phyloP scores from a whole-genome alignment of 2,888 invertebrate species.

The Plagodis dolabraria region DNA sequence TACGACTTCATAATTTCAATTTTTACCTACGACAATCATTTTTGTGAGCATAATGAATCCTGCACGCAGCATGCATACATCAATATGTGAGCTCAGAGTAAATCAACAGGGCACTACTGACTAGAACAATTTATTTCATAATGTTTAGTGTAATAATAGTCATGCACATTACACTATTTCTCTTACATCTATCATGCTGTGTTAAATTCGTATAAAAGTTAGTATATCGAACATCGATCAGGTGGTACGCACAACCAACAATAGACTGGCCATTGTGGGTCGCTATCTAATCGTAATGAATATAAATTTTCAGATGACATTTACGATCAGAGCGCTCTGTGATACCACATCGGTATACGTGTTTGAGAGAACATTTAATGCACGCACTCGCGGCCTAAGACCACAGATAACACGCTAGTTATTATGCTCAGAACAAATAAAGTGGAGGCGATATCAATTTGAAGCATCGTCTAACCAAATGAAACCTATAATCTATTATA shows the following conservation, averaged over 20 bases:
- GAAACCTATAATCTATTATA: constrained; percentile 64
- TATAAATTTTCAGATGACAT: constrained; percentile 85
- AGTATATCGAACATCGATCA: constrained; percentile 80
- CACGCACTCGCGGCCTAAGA: constrained; percentile 52
- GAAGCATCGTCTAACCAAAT: constrained; percentile 53
- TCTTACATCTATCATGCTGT: constrained; percentile 37
- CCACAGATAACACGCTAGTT: constrained; percentile 16
- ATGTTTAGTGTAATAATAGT: too few relatives aligned
- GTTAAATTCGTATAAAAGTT: constrained; percentile 44
- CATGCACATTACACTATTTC: too few relatives aligned
- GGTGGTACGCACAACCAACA: constrained; percentile 71
- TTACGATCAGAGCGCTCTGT: constrained; percentile 80
- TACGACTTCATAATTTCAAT: too few relatives aligned
- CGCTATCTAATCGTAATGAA: constrained; percentile 84
- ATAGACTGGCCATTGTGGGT: constrained; percentile 74
- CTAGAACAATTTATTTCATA: too few relatives aligned
- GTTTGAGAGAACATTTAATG: constrained; percentile 58
- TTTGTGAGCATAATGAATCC: too few relatives aligned
- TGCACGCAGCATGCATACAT: too few relatives aligned
- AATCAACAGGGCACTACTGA: too few relatives aligned
- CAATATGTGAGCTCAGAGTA: too few relatives aligned
- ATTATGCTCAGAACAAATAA: constrained; percentile 41
- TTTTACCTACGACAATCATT: too few relatives aligned
- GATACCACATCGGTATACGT: constrained; percentile 77
- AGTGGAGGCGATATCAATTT: constrained; percentile 62